Evolutionary conservation across 1,140 invertebrate genomes (phyloP), one percentile per base, ranked within the genome.

Genomic region (Centruroides sculpturatus): DNA sequence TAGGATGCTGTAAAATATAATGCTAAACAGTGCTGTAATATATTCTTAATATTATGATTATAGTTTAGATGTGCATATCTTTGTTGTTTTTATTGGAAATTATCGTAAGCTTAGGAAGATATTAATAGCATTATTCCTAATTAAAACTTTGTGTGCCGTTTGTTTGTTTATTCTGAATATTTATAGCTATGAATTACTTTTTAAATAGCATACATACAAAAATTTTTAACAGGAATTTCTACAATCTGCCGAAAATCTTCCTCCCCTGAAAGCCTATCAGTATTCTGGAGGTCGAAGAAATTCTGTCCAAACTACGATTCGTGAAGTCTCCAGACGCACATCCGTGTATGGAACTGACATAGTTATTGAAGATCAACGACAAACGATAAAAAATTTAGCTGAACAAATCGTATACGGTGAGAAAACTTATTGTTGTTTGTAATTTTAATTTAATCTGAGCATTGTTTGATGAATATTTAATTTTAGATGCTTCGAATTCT

Each of bases 351-450:
- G 63, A 47, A 61, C 56, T 13, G 67, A 69, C 34, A 68, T 69
- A 61, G 55, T 61, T 36, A 60, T 58, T 59, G 87, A 91, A 66
- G 83, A 92, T 65, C 82, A 87, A 67, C 81, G 82, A 68, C 76
- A 70, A 35, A 13, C 92, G 56, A 86, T 94, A 0, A 86, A 91
- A 66, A 83, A 80, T 62, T 84, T 94, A 51, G 91, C 87, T 3
- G 81, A 85, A 64, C 91, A 96, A 77, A 79, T 94, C 64, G 81
- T 93, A 55, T 91, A 85, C 71, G 86, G 87, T 90, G 75, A 76
- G 74, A 34, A 36, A 6, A 23, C 0, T 34, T 36, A n/a, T 51
- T 51, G 34, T 34, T 2, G 3, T 53, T 36, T 34, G 7, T 1
- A 34, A 34, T 23, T 5, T 3, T 6, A 36, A 5, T 53, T 23